phyloP scores from a whole-genome alignment of 2,888 invertebrate species.

The Aethes cnicana region DNA sequence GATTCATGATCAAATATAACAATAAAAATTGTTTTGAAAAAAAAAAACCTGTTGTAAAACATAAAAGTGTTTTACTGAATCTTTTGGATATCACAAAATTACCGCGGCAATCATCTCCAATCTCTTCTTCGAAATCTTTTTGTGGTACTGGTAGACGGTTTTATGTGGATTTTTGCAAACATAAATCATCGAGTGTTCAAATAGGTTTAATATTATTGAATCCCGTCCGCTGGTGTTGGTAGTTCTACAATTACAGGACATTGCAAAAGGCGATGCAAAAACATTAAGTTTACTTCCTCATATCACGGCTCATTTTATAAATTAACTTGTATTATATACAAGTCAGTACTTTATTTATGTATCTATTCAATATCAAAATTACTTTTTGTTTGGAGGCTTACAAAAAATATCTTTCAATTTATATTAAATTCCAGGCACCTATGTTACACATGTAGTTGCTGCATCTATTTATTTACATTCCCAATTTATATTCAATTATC shows the following conservation, averaged over 20 bases:
- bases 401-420: slow-evolving; percentile 64
- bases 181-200: slow-evolving; percentile 7
- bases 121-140: too few species aligned
- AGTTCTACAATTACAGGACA: slow-evolving; percentile 7
- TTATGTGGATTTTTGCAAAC: too few species aligned
- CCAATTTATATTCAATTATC: slow-evolving; percentile 16
- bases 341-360: slow-evolving; percentile 36
- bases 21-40: too few species aligned
- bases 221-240: not conserved
- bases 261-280: slow-evolving; percentile 8
- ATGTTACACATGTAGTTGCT: slow-evolving; percentile 54
- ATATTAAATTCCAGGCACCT: slow-evolving; percentile 73
- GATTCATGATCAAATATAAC: too few species aligned
- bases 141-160: too few species aligned
- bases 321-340: slow-evolving; percentile 27
- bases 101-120: too few species aligned
- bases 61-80: too few species aligned
- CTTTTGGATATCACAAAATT: too few species aligned
- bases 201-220: too few species aligned
- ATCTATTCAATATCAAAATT: slow-evolving; percentile 46
- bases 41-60: too few species aligned
- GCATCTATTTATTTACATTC: slow-evolving; percentile 54
- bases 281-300: slow-evolving; percentile 15
- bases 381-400: slow-evolving; percentile 52
- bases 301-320: slow-evolving; percentile 18